Evolutionary conservation across 2,888 invertebrate genomes (phyloP).

Genomic region (Lathronympha strigana): DNA sequence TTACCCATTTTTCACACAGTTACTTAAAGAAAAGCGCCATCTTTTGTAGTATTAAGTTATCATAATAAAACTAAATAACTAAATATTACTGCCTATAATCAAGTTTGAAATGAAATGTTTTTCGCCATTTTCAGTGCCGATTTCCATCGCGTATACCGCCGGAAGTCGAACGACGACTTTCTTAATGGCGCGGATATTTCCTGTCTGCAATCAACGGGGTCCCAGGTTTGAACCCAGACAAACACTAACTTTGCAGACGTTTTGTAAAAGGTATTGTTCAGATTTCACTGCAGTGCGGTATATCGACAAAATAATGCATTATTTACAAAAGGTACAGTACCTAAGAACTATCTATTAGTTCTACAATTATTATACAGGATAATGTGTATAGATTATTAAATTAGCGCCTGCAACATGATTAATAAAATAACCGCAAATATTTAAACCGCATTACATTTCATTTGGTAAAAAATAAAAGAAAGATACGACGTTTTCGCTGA

Average conservation of each 20-base stretch:
- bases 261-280: not conserved
- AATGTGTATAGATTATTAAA: too few species aligned
- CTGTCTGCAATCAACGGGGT: slow-evolving; percentile 53
- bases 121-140: not conserved
- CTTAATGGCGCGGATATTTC: slow-evolving; percentile 80
- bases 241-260: slow-evolving; percentile 2
- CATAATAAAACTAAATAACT: too few species aligned
- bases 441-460: too few species aligned
- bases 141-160: slow-evolving; percentile 6
- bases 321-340: not conserved
- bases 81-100: not conserved
- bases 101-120: not conserved
- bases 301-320: not conserved
- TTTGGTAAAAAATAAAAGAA: too few species aligned
- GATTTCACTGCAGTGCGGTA: not conserved
- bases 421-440: too few species aligned
- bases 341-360: not conserved
- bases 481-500: too few species aligned
- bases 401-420: too few species aligned
- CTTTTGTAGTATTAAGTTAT: too few species aligned
- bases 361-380: too few species aligned
- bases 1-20: too few species aligned
- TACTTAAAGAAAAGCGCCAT: too few species aligned
- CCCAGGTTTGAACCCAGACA: slow-evolving; percentile 14
- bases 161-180: slow-evolving; percentile 62